phyloP scores from a whole-genome alignment of 2,888 invertebrate species.

The Himalopsyche anomala region DNA sequence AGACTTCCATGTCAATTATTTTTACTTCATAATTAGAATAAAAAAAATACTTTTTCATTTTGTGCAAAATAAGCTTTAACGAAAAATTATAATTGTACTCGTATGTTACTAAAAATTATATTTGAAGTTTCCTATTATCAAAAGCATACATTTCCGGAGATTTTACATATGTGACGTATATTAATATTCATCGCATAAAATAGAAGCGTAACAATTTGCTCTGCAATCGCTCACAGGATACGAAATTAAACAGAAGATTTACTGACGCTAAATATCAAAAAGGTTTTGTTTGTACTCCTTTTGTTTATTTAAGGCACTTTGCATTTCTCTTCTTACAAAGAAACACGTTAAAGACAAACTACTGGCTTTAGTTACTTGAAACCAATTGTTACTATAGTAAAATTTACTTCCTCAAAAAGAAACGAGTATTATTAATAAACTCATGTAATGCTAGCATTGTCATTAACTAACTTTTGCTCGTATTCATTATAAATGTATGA shows the following conservation, averaged over 20 bases:
- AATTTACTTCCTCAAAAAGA: background rate
- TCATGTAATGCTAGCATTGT: background rate
- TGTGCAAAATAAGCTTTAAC: no score
- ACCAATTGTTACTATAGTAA: background rate
- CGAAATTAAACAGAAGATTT: background rate
- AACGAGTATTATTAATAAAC: background rate
- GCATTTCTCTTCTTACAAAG: slow-evolving; percentile 25
- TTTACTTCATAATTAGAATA: no score
- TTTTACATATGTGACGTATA: no score
- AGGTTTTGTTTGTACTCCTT: background rate
- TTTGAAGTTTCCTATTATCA: no score
- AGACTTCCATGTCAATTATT: no score
- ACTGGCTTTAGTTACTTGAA: background rate
- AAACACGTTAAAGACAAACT: background rate
- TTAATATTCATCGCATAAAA: background rate
- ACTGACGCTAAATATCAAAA: background rate
- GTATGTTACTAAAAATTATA: no score
- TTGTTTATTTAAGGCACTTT: slow-evolving; percentile 39
- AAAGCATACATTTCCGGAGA: no score
- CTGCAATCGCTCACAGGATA: background rate
- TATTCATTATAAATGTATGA: no score
- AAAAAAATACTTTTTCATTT: no score
- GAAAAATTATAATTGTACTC: no score
- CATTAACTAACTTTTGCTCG: no score
- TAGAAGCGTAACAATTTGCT: background rate